A percentile compares a stretch with the other conserved stretches of the same genome.
Evolutionary conservation across 2,888 invertebrate species (phyloP).

Genomic region (Lissocephala sabroskyi): DNA sequence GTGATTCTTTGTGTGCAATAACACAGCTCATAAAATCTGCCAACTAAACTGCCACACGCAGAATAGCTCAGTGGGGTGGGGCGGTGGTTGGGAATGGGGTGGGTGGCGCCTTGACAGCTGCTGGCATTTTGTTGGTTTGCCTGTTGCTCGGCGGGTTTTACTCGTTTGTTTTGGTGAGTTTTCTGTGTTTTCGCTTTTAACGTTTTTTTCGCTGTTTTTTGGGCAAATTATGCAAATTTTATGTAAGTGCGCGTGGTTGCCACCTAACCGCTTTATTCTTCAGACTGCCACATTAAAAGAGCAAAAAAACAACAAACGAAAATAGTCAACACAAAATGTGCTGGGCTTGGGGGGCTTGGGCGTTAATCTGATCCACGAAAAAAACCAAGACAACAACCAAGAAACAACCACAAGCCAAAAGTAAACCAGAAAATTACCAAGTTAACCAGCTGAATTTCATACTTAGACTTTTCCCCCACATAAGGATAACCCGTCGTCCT

Average conservation of each 20-base stretch:
- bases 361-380: conserved; percentile 1
- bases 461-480: too few species aligned
- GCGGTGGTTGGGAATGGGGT: too few species aligned
- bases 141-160: conserved; percentile 18
- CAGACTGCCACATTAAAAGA: too few species aligned
- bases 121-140: conserved; percentile 3
- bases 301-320: too few species aligned
- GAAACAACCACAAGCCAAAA: not conserved
- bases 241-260: conserved; percentile 50
- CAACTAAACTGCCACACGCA: conserved; percentile 33
- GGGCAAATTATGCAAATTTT: conserved; percentile 60
- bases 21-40: conserved; percentile 49
- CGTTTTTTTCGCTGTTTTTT: conserved; percentile 53
- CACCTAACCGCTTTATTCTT: not conserved
- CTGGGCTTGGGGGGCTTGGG: not conserved
- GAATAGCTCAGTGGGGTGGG: too few species aligned
- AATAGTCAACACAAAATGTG: too few species aligned
- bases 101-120: conserved; percentile 13
- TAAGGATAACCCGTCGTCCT: not conserved
- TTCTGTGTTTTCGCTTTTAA: conserved; percentile 39
- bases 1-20: conserved; percentile 29
- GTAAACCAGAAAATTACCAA: not conserved
- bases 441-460: not conserved
- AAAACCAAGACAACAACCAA: conserved; percentile 3
- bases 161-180: too few species aligned